These are phyloP conservation scores for Schizotus pectinicornis DNA, from an alignment of 2,888 invertebrate genomes.

Conservation along the genomic window DNA sequence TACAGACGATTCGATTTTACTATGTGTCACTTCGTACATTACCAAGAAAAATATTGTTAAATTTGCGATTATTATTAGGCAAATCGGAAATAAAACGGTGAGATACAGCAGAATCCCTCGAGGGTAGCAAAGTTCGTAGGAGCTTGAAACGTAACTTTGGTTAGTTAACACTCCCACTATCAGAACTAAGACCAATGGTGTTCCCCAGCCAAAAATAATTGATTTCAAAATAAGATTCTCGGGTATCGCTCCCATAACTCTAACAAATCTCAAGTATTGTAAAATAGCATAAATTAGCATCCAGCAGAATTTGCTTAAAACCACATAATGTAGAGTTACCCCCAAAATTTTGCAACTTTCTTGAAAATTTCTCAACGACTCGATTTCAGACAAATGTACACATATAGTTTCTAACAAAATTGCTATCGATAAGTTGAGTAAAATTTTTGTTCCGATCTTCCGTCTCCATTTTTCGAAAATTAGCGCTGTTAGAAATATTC, in stretches of 20 bases:
- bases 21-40: constrained; percentile 61
- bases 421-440: constrained; percentile 64
- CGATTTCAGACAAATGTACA: constrained; percentile 47
- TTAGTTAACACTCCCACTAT: constrained; percentile 60
- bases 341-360: constrained; percentile 64
- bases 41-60: constrained; percentile 65
- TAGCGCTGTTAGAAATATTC: constrained; percentile 63
- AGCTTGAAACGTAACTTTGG: constrained; percentile 59
- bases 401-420: constrained; percentile 58
- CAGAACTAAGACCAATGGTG: constrained; percentile 62
- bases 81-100: constrained; percentile 64
- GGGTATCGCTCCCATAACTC: constrained; percentile 66
- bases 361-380: constrained; percentile 10
- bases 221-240: constrained; percentile 68
- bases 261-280: constrained; percentile 71
- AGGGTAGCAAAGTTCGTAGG: constrained; percentile 63
- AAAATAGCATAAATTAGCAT: constrained; percentile 74
- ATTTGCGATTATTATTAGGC: constrained; percentile 63
- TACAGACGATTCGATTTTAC: constrained; percentile 38
- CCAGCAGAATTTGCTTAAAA: constrained; percentile 73
- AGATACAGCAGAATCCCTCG: constrained; percentile 63
- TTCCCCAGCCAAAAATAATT: constrained; percentile 69
- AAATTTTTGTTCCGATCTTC: constrained; percentile 67
- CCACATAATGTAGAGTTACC: constrained; percentile 68
- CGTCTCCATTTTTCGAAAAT: constrained; percentile 67